phyloP scores from a whole-genome alignment of 2,113 vertebrate species.

The Neolamprologus variostigma region DNA sequence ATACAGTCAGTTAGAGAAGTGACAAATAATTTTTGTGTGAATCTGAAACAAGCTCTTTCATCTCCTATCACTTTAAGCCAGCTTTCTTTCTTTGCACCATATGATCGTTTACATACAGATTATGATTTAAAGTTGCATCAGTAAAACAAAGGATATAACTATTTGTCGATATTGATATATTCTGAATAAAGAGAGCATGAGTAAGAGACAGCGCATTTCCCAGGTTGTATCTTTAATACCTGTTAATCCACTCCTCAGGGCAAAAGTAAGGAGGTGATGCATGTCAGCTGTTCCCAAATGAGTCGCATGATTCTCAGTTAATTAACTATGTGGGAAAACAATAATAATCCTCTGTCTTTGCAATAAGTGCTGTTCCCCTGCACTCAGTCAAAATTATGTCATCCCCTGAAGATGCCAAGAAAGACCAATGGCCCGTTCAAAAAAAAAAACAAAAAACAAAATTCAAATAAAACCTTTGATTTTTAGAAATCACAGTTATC shows the following conservation, averaged over 20 bases:
- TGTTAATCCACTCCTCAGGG: constrained; percentile 38
- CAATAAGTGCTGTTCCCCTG: constrained; percentile 1
- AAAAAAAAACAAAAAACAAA: fast-evolving
- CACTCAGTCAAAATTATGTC: constrained; percentile 12
- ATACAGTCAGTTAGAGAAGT: not conserved
- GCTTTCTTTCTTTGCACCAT: not conserved
- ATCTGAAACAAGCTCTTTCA: not conserved
- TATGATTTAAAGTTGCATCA: not conserved
- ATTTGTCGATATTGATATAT: not conserved
- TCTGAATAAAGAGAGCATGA: not conserved
- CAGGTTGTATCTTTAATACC: constrained; percentile 28
- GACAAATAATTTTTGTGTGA: not conserved
- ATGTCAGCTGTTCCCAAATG: constrained; percentile 8
- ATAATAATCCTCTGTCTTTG: constrained; percentile 15
- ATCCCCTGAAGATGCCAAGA: not conserved
- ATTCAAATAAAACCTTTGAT: not conserved
- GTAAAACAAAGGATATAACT: not conserved
- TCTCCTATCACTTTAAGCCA: not conserved
- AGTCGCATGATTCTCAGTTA: constrained; percentile 28
- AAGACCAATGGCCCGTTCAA: not conserved
- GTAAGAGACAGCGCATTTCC: constrained; percentile 6
- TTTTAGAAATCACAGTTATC: not conserved
- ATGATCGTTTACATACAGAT: not conserved
- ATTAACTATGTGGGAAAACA: constrained; percentile 46
- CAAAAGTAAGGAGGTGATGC: constrained; percentile 17